Percentiles rank a stretch among this genome's conserved stretches.
Conservation (phyloP, 2,797 vertebrate species). For the Mus caroli region DNA sequence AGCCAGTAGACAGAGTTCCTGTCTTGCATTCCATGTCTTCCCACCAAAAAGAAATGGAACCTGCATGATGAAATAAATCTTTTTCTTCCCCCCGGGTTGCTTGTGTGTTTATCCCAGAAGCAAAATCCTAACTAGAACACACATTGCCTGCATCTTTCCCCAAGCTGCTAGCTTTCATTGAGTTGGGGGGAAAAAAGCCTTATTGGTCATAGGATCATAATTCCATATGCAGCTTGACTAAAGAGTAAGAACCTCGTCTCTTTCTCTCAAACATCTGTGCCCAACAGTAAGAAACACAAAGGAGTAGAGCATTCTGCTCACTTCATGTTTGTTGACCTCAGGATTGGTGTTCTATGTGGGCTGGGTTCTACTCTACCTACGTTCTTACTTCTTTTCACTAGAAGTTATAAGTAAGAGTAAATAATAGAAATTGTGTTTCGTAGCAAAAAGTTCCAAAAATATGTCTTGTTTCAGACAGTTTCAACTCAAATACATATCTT, state of each 20-base stretch:
- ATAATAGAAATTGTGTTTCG: conserved; percentile 58
- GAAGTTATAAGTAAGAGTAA: background rate
- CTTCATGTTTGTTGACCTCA: background rate
- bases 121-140: background rate
- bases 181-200: background rate
- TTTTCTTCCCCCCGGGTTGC: no score
- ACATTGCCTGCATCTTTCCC: background rate
- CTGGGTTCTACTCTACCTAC: background rate
- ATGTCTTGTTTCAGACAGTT: conserved; percentile 20
- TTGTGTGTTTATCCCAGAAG: background rate
- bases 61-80: background rate
- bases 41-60: background rate
- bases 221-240: conserved; percentile 8
- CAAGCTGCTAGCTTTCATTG: background rate
- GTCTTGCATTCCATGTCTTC: background rate
- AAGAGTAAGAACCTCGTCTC: background rate
- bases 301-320: background rate
- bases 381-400: conserved; percentile 3
- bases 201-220: background rate
- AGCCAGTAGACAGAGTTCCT: background rate
- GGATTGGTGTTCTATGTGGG: background rate
- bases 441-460: conserved; percentile 24
- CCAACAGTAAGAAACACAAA: background rate
- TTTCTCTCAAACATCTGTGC: background rate
- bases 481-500: conserved; percentile 49